phyloP scores from a whole-genome alignment of 2,797 vertebrate genomes.

The Microctenopoma lineatum region DNA sequence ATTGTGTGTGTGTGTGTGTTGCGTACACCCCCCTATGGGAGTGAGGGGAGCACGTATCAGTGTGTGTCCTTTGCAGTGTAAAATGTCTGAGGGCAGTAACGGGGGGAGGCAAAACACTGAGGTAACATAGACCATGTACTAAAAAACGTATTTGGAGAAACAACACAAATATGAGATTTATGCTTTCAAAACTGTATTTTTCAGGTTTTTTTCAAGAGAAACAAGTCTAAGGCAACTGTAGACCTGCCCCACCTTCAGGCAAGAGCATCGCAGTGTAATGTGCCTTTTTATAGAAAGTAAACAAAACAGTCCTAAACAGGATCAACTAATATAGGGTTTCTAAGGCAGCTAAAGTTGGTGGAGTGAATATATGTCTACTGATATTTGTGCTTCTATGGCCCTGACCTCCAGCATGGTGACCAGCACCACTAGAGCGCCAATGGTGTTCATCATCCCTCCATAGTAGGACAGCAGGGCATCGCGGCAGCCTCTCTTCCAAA shows the following conservation, averaged over 20 bases:
- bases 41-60: no score
- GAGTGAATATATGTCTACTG: background rate
- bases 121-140: background rate
- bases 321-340: no score
- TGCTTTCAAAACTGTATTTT: background rate
- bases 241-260: background rate
- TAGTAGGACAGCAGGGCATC: conserved; percentile 93
- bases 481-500: conserved; percentile 92
- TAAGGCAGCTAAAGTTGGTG: background rate
- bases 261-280: background rate
- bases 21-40: no score
- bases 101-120: background rate
- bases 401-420: conserved; percentile 93
- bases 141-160: background rate
- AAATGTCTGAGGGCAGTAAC: background rate
- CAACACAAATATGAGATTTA: background rate
- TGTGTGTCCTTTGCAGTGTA: background rate
- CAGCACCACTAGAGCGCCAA: conserved; percentile 86
- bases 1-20: no score
- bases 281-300: no score
- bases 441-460: conserved; percentile 92
- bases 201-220: background rate
- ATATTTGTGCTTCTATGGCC: conserved; percentile 7
- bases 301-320: no score
- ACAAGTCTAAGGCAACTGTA: background rate